These are phyloP conservation scores for Coelopa frigida DNA, from an alignment of 1,140 invertebrate genomes.

Conservation along the genomic window DNA sequence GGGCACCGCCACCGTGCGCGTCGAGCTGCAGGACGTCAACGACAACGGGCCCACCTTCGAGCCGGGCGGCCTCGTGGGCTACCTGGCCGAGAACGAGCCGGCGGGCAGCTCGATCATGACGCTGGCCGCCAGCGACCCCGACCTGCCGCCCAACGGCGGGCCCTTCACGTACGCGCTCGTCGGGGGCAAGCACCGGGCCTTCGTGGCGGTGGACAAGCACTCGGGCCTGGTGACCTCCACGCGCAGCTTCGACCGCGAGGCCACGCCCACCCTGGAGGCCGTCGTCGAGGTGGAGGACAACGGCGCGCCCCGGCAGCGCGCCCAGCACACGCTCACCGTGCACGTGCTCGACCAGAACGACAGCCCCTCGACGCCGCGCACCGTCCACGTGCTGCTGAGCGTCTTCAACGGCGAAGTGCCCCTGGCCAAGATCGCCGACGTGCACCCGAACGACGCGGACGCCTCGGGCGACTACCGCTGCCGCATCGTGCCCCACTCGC, in stretches of 20 bases:
- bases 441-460: slow-evolving; percentile 86
- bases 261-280: slow-evolving; percentile 64
- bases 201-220: slow-evolving; percentile 68
- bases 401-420: slow-evolving; percentile 66
- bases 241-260: slow-evolving; percentile 73
- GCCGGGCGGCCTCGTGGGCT: slow-evolving; percentile 59
- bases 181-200: slow-evolving; percentile 67
- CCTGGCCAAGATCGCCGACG: slow-evolving; percentile 76
- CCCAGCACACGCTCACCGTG: slow-evolving; percentile 68
- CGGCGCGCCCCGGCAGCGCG: slow-evolving; percentile 73
- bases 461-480: slow-evolving; percentile 81
- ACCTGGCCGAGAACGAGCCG: slow-evolving; percentile 82
- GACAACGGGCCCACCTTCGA: slow-evolving; percentile 88
- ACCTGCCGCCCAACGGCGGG: slow-evolving; percentile 84
- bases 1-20: slow-evolving; percentile 71
- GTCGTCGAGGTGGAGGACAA: slow-evolving; percentile 83
- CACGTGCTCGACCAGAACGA: slow-evolving; percentile 85
- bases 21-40: slow-evolving; percentile 73
- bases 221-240: slow-evolving; percentile 75
- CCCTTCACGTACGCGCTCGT: slow-evolving; percentile 79
- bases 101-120: slow-evolving; percentile 77
- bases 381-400: slow-evolving; percentile 72
- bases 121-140: slow-evolving; percentile 77
- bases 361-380: slow-evolving; percentile 76
- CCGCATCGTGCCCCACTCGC: slow-evolving; percentile 57